These are phyloP conservation scores for Morpho achilles DNA, from an alignment of 2,888 invertebrate genomes.

Conservation along the genomic window DNA sequence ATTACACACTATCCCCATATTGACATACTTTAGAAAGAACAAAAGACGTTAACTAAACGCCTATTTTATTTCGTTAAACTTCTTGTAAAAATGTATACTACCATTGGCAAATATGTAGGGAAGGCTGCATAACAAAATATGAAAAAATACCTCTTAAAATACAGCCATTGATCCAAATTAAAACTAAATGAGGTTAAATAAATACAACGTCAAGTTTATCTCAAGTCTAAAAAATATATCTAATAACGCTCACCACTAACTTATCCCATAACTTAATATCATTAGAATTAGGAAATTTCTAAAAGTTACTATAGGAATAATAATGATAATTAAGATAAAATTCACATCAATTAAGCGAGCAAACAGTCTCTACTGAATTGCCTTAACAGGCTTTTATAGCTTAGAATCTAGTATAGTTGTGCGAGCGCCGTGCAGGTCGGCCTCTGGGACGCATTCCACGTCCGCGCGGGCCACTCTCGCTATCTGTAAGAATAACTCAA, in stretches of 20 bases:
- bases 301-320: conserved; percentile 16
- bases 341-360: conserved; percentile 12
- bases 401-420: conserved; percentile 59
- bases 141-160: neutral
- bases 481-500: conserved; percentile 26
- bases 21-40: too few relatives aligned
- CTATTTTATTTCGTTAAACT: too few relatives aligned
- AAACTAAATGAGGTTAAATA: too few relatives aligned
- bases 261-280: conserved; percentile 5
- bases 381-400: conserved; percentile 2
- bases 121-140: too few relatives aligned
- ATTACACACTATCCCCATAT: too few relatives aligned
- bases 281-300: conserved; percentile 6
- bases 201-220: neutral
- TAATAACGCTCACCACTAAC: neutral
- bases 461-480: conserved; percentile 65
- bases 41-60: too few relatives aligned
- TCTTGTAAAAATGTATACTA: too few relatives aligned
- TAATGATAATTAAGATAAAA: neutral
- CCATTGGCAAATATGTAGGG: too few relatives aligned
- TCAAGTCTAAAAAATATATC: neutral
- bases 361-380: conserved; percentile 12
- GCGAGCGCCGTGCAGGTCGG: conserved; percentile 55
- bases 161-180: neutral
- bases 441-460: conserved; percentile 64